Conservation (phyloP, 2,113 vertebrate species). For the Odontophorus gujanensis region DNA sequence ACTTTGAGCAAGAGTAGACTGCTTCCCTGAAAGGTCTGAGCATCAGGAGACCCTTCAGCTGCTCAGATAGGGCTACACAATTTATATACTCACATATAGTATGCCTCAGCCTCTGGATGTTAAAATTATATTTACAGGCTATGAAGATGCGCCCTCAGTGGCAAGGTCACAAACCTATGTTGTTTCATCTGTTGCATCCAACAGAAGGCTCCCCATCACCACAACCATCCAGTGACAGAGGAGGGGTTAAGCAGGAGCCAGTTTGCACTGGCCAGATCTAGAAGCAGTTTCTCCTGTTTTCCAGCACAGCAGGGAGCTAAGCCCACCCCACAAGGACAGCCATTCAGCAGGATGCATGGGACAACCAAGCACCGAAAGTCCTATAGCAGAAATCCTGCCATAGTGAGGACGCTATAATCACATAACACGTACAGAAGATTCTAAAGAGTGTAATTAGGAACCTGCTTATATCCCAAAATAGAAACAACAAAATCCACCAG, state of each 20-base stretch:
- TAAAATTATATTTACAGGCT: neutral
- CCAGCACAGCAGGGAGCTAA: neutral
- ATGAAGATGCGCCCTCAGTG: neutral
- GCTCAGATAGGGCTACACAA: neutral
- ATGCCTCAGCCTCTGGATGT: neutral
- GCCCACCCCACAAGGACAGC: accelerated
- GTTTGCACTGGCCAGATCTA: neutral
- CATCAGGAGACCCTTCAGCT: neutral
- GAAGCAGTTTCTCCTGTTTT: neutral
- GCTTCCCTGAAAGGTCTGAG: neutral
- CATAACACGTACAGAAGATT: neutral
- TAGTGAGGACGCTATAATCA: accelerated
- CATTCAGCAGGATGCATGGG: neutral
- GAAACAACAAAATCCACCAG: neutral
- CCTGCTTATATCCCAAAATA: neutral
- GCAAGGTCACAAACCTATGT: neutral
- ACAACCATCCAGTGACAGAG: neutral
- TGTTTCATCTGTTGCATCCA: neutral
- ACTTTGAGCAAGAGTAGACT: neutral
- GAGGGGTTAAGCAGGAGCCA: neutral
- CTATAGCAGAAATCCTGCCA: accelerated
- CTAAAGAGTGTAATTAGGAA: neutral
- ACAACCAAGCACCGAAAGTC: neutral
- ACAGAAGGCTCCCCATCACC: neutral
- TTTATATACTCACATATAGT: neutral